These are phyloP conservation scores for Miichthys miiuy DNA, from an alignment of 2,797 vertebrate species.

Conservation along the genomic window DNA sequence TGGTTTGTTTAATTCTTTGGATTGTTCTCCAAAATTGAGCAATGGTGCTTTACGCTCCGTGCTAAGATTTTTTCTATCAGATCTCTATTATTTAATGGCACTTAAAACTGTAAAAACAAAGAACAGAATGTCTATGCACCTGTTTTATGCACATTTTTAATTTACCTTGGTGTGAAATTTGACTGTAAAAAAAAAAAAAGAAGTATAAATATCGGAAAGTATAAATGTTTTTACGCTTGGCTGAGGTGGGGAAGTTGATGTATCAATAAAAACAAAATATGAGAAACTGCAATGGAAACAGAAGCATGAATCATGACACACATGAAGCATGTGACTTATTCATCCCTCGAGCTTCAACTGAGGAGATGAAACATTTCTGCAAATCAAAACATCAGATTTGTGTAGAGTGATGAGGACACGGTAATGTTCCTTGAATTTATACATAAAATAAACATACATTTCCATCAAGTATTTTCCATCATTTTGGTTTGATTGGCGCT, in stretches of 20 bases:
- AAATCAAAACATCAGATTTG: background rate
- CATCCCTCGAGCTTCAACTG: background rate
- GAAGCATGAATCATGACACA: background rate
- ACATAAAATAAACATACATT: background rate
- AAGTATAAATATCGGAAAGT: background rate
- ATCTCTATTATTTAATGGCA: background rate
- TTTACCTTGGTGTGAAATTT: background rate
- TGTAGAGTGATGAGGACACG: background rate
- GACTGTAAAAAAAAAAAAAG: background rate
- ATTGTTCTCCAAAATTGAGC: background rate
- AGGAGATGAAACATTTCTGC: background rate
- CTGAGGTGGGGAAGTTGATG: background rate
- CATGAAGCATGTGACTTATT: background rate
- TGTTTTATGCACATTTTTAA: constrained; percentile 6
- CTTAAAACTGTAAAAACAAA: background rate
- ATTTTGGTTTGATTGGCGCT: background rate
- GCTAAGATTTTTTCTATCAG: background rate
- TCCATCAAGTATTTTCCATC: background rate
- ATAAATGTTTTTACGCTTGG: background rate
- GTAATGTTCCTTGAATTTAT: background rate
- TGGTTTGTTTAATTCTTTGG: background rate
- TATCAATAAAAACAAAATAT: background rate
- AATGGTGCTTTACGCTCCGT: background rate
- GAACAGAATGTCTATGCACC: background rate
- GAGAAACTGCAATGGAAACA: background rate